Base-by-base conservation (phyloP, 1,140 invertebrate species). In the Apocrypta bakeri region DNA sequence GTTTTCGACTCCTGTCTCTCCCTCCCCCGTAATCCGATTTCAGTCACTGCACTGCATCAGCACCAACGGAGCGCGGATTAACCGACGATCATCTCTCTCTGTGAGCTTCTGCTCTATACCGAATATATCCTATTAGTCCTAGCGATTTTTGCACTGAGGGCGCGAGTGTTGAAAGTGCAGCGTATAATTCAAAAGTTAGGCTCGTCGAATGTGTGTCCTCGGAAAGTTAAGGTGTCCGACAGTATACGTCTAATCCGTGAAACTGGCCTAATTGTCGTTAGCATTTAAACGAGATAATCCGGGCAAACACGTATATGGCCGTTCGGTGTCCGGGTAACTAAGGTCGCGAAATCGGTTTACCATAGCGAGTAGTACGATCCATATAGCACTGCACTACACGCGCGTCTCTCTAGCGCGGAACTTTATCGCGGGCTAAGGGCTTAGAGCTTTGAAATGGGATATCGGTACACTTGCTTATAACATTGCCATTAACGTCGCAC, bases 311-410 rank as follows among this genome's bases (percentile, higher is more conserved):
- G 81, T 90, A 91, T 90, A 91, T 90, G 89, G 89, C 85, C 86
- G 85, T 91, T 85, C 80, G 87, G 85, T 91, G 91, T 91, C 86
- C 85, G 83, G 80, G 87, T 91, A 91, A 92, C 89, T 91, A 88
- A 85, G 86, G 83, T 64, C 81, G 85, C 80, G 86, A 90, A 91
- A 91, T 92, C 87, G 85, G 87, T 89, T 92, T 92, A 92, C 82
- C 87, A 87, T 86, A 85, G 82, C 79, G 66, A 80, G 83, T 86
- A 90, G 89, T 90, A 8, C 63, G 48, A 56, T 56, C 33, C 33
- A 9, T 37, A 37, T 12, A 33, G 11, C 69, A 64, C 87, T 37
- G 87, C 84, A 86, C 87, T 87, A 87, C 85, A 21, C 74, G 84
- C 84, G 84, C 81, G 81, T 80, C 81, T 76, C 33, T 42, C 64